Evolutionary conservation across 64 coral and sea anemone genomes (phyloP).

Genomic region (Hydrozoanthus tunicans): DNA sequence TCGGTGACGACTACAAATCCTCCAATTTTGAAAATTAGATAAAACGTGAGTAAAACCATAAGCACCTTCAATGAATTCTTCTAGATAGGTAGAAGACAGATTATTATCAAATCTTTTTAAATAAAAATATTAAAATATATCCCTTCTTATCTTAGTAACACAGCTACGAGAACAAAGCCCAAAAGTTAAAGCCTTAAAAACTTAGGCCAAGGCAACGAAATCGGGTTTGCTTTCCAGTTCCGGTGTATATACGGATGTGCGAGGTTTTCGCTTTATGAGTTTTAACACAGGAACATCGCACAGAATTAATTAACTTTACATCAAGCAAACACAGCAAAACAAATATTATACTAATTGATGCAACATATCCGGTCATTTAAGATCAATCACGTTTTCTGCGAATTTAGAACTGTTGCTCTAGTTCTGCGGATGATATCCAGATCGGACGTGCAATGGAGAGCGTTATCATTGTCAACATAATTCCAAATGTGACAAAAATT

Average conservation of each 20-base stretch:
- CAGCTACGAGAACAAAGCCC: neutral
- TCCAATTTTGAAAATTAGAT: neutral
- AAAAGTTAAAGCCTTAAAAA: too few species aligned
- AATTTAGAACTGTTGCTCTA: neutral
- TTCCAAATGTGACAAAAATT: neutral
- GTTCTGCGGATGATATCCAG: too few species aligned
- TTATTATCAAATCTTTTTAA: neutral
- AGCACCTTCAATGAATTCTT: neutral
- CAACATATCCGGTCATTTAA: conserved; percentile 31
- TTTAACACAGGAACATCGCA: neutral
- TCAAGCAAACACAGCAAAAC: neutral
- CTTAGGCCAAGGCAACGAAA: neutral
- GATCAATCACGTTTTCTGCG: conserved; percentile 10
- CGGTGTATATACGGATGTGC: neutral
- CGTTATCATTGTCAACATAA: conserved; percentile 9
- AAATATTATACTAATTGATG: conserved; percentile 33
- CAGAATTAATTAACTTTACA: neutral
- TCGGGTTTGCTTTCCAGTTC: neutral
- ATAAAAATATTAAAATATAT: neutral
- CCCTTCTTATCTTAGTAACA: neutral
- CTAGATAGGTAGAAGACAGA: neutral
- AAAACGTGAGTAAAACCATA: neutral
- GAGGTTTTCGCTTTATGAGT: neutral
- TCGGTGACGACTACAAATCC: neutral
- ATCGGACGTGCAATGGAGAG: too few species aligned